phyloP scores from a whole-genome alignment of 1,140 invertebrate genomes.

The Oppia nitens region DNA sequence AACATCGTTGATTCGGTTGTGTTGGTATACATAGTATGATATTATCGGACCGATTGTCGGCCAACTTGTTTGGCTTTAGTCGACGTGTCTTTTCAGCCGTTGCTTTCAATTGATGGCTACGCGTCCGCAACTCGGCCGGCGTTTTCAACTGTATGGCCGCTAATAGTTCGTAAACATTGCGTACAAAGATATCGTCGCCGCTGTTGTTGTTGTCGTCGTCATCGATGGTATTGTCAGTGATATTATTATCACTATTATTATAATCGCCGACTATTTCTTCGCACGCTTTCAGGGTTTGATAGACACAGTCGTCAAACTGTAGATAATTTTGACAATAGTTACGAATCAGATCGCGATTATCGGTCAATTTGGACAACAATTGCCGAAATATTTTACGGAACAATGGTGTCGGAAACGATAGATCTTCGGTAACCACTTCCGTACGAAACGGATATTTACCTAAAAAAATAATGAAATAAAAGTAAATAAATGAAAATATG shows the following conservation, averaged over 20 bases:
- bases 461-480: neutral
- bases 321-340: conserved; percentile 46
- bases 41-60: neutral
- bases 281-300: conserved; percentile 31
- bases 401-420: neutral
- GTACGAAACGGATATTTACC: conserved; percentile 7
- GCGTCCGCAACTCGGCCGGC: conserved; percentile 18
- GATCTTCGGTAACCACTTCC: neutral
- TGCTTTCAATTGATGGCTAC: neutral
- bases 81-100: neutral
- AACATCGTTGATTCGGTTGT: neutral
- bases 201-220: conserved; percentile 25
- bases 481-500: neutral
- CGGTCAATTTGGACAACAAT: conserved; percentile 35
- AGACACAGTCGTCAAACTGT: conserved; percentile 40
- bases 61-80: conserved; percentile 20
- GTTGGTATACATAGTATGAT: conserved; percentile 5
- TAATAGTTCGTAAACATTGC: conserved; percentile 49
- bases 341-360: conserved; percentile 34
- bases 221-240: conserved; percentile 28
- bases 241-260: conserved; percentile 25
- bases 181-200: conserved; percentile 35
- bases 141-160: conserved; percentile 30
- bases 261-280: conserved; percentile 35
- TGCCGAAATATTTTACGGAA: conserved; percentile 33